phyloP scores from a whole-genome alignment of 1,140 invertebrate genomes.

The Frieseomelitta varia region DNA sequence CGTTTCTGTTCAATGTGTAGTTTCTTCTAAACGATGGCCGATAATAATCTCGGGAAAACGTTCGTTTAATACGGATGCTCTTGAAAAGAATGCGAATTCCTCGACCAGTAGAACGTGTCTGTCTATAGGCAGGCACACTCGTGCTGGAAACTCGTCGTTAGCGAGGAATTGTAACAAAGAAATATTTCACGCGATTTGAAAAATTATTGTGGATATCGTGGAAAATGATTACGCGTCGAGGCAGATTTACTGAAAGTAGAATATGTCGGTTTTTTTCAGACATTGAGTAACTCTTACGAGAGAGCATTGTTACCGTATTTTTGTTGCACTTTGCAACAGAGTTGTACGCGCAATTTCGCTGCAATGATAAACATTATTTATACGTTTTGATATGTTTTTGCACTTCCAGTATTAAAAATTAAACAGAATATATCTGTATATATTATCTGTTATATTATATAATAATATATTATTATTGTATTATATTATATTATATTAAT shows the following conservation, averaged over 20 bases:
- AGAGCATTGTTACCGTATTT: neutral
- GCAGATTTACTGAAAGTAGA: neutral
- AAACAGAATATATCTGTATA: neutral
- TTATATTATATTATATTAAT: too few species aligned
- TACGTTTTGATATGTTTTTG: too few species aligned
- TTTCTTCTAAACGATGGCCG: conserved; percentile 4
- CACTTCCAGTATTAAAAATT: neutral
- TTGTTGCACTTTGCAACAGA: too few species aligned
- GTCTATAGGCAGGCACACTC: neutral
- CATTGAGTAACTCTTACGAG: neutral
- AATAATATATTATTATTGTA: too few species aligned
- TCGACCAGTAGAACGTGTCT: neutral
- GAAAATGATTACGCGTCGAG: neutral
- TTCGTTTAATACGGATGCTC: neutral
- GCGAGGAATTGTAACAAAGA: neutral
- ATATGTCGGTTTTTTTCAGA: neutral
- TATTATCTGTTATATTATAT: too few species aligned
- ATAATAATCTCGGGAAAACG: neutral
- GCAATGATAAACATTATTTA: neutral
- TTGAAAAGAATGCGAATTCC: neutral
- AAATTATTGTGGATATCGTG: neutral
- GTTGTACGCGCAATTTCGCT: neutral
- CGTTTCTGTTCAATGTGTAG: neutral
- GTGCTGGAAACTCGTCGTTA: neutral
- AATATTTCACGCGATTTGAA: neutral